These are phyloP conservation scores for Aethes cnicana DNA, from an alignment of 2,888 invertebrate genomes.

Conservation along the genomic window DNA sequence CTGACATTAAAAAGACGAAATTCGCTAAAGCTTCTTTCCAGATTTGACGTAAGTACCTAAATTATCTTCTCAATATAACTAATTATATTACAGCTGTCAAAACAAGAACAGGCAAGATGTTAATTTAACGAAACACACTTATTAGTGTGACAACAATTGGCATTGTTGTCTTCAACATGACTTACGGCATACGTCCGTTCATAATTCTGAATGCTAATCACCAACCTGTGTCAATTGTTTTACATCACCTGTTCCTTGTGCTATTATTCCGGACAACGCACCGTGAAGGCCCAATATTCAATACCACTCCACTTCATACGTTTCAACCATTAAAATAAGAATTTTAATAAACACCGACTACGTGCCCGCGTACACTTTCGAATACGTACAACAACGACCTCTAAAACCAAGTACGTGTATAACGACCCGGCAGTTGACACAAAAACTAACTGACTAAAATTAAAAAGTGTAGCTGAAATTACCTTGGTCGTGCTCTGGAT, in stretches of 20 bases:
- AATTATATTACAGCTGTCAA: constrained; percentile 19
- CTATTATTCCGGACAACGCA: constrained; percentile 54
- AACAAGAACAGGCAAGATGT: constrained; percentile 7
- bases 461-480: constrained; percentile 61
- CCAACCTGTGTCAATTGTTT: constrained; percentile 57
- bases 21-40: too few species aligned
- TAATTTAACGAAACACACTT: constrained; percentile 44
- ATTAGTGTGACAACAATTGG: constrained; percentile 49
- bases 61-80: too few species aligned
- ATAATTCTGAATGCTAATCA: constrained; percentile 64
- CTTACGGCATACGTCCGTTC: constrained; percentile 51
- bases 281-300: constrained; percentile 62
- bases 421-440: constrained; percentile 51
- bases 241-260: constrained; percentile 44
- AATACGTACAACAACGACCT: constrained; percentile 64
- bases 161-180: constrained; percentile 46
- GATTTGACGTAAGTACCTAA: too few species aligned
- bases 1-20: too few species aligned
- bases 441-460: constrained; percentile 48
- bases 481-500: constrained; percentile 92
- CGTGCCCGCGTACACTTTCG: constrained; percentile 66
- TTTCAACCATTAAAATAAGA: constrained; percentile 45
- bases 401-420: constrained; percentile 69
- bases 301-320: constrained; percentile 42
- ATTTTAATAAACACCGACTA: constrained; percentile 53